A percentile compares a stretch with the other conserved stretches of the same genome.
Conservation (phyloP, 2,888 invertebrate species). For the Lasioglossum figueresi region DNA sequence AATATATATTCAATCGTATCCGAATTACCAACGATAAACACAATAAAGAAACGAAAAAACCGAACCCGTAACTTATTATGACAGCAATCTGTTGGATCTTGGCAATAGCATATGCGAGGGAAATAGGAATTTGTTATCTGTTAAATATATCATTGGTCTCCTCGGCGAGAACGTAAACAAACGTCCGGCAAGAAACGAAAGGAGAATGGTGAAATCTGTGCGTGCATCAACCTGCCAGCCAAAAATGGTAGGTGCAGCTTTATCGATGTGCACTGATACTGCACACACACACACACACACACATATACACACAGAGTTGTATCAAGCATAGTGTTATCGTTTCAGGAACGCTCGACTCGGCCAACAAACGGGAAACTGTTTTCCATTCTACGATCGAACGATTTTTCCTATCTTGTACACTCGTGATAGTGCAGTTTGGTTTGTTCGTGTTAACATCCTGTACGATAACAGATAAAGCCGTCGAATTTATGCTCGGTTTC, state of each 20-base stretch:
- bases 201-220: constrained; percentile 5
- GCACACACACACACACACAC: background rate
- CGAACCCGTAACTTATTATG: background rate
- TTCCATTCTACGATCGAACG: constrained; percentile 31
- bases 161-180: background rate
- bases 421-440: constrained; percentile 17
- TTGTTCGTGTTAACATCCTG: constrained; percentile 41
- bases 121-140: background rate
- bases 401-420: constrained; percentile 33
- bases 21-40: background rate
- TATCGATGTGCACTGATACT: constrained; percentile 26
- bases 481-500: background rate
- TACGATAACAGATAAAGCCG: constrained; percentile 16
- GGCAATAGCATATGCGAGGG: background rate
- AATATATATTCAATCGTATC: background rate
- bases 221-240: constrained; percentile 4
- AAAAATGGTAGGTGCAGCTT: constrained; percentile 32
- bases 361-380: constrained; percentile 31
- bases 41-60: background rate
- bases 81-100: background rate
- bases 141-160: constrained; percentile 9
- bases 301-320: background rate
- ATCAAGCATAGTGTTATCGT: constrained; percentile 21
- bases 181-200: background rate
- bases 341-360: background rate